Conservation (phyloP, 2,888 invertebrate genomes). For the Mesodorylaimus sp. region DNA sequence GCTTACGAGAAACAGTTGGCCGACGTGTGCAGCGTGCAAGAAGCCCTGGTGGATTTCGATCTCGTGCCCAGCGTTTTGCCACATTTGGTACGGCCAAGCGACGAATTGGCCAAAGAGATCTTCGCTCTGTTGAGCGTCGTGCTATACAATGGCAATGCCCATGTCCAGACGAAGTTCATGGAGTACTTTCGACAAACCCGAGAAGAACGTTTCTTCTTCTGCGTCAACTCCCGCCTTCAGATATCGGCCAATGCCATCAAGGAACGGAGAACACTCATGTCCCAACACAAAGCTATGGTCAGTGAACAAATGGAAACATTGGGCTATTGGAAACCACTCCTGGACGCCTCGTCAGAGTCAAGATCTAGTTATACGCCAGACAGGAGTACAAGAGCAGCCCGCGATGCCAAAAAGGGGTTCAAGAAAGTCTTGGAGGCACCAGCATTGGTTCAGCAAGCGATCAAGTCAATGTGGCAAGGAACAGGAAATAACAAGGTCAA, state of each 20-base stretch:
- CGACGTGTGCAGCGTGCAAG: slow-evolving; percentile 24
- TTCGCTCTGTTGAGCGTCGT: slow-evolving; percentile 27
- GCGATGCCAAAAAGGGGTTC: too few species aligned
- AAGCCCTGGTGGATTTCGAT: slow-evolving; percentile 22
- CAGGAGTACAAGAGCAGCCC: too few species aligned
- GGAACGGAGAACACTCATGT: not conserved
- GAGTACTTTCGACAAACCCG: slow-evolving; percentile 31
- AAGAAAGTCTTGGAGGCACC: too few species aligned
- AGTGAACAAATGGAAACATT: not conserved
- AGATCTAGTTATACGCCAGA: too few species aligned
- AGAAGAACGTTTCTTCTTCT: slow-evolving; percentile 33
- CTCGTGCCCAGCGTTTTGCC: slow-evolving; percentile 25
- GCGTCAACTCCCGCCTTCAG: slow-evolving; percentile 27
- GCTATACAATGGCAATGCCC: slow-evolving; percentile 28
- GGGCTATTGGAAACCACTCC: too few species aligned
- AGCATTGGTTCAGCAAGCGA: too few species aligned
- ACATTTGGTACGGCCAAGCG: slow-evolving; percentile 25
- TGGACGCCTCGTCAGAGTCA: too few species aligned
- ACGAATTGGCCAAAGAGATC: slow-evolving; percentile 27
- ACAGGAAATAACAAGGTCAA: too few species aligned
- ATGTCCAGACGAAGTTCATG: slow-evolving; percentile 29
- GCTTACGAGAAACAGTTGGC: slow-evolving; percentile 21
- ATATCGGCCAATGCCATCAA: slow-evolving; percentile 17
- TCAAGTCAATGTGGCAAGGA: too few species aligned
- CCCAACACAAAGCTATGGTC: not conserved